phyloP scores from a whole-genome alignment of 2,113 vertebrate genomes.

The Heterotis niloticus region DNA sequence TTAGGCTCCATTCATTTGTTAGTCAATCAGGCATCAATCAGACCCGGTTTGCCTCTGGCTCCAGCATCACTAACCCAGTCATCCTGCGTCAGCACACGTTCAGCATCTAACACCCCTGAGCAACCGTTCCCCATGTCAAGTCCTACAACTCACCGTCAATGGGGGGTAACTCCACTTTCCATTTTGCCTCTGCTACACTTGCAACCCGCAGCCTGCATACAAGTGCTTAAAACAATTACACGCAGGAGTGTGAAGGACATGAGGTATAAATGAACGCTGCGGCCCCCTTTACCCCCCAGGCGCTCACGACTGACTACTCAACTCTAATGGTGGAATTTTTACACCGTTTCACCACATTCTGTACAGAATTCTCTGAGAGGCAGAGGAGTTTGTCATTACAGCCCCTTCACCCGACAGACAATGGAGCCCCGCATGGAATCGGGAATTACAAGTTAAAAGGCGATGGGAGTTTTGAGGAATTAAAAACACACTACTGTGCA shows the following conservation, averaged over 20 bases:
- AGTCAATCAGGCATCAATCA: conserved; percentile 3
- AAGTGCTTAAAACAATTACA: background rate
- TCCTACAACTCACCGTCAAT: background rate
- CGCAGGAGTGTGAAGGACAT: background rate
- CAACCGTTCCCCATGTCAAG: background rate
- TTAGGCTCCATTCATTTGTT: background rate
- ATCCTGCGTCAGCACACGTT: no score
- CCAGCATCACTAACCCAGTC: background rate
- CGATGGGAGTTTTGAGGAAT: no score
- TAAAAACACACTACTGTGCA: no score
- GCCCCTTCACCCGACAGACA: background rate
- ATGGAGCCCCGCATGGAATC: no score
- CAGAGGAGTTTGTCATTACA: background rate
- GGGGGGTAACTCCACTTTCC: background rate
- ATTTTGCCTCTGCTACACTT: background rate
- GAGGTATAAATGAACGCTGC: background rate
- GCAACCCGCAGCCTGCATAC: background rate
- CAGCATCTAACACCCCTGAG: background rate
- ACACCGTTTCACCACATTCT: background rate
- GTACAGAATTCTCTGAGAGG: background rate
- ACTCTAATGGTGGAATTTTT: conserved; percentile 7
- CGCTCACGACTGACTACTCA: background rate
- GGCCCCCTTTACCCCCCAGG: background rate
- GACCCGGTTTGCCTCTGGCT: background rate
- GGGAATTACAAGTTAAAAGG: no score